phyloP scores from a whole-genome alignment of 2,797 vertebrate genomes.

The Capromys pilorides region DNA sequence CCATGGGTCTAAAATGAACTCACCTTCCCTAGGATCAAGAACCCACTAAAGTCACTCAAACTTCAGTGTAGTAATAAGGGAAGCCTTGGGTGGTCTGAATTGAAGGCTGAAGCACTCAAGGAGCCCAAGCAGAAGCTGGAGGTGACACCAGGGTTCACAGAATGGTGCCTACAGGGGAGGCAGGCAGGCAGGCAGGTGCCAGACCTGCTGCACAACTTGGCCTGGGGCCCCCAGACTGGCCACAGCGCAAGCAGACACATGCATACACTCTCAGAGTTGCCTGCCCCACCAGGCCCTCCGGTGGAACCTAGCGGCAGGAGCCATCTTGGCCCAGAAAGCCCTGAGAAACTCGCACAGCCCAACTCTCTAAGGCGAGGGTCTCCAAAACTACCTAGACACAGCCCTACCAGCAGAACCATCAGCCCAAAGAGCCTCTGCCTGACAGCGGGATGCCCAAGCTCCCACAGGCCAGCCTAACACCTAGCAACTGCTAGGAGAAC shows the following conservation, averaged over 20 bases:
- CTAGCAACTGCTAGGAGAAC: slow-evolving; percentile 38
- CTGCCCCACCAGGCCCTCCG: neutral
- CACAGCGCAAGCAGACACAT: neutral
- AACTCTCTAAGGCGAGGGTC: neutral
- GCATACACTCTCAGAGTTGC: neutral
- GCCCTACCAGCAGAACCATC: neutral
- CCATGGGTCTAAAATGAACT: slow-evolving; percentile 13
- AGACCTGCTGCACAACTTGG: neutral
- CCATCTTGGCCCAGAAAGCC: slow-evolving; percentile 10
- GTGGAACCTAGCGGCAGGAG: neutral
- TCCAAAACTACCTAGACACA: neutral
- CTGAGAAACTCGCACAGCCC: neutral
- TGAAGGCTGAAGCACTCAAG: neutral
- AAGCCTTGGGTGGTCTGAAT: neutral
- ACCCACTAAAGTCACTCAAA: neutral
- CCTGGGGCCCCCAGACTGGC: neutral
- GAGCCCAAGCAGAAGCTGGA: neutral
- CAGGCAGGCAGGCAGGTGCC: slow-evolving; percentile 45
- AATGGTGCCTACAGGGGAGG: neutral
- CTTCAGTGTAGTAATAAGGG: neutral
- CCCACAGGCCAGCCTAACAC: slow-evolving; percentile 52
- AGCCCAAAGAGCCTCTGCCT: neutral
- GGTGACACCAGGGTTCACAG: neutral
- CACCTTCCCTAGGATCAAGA: slow-evolving; percentile 8
- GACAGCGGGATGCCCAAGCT: slow-evolving; percentile 63